These are phyloP conservation scores for Paralichthys olivaceus DNA, from an alignment of 2,113 vertebrate species.

Conservation along the genomic window DNA sequence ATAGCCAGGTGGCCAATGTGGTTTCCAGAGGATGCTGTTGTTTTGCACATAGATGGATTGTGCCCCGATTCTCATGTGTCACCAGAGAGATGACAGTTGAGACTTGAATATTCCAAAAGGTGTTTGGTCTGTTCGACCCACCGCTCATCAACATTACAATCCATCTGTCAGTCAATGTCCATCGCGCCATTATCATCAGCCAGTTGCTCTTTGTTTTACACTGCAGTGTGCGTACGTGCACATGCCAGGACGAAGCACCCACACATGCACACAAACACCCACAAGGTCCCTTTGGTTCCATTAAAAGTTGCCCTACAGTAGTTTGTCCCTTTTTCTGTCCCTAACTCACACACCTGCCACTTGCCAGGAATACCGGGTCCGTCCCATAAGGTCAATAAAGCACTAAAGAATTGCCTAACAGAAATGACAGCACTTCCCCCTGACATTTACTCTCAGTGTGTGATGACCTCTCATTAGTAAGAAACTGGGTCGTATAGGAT, in stretches of 20 bases:
- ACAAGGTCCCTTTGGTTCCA: conserved; percentile 73
- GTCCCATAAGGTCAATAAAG: conserved; percentile 78
- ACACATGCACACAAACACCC: conserved; percentile 34
- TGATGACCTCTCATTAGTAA: conserved; percentile 79
- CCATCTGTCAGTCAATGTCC: conserved; percentile 61
- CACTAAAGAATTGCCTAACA: conserved; percentile 63
- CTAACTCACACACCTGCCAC: conserved; percentile 72
- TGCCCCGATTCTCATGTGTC: conserved; percentile 51
- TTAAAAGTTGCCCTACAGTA: conserved; percentile 81
- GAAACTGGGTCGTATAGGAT: conserved; percentile 75
- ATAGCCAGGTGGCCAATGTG: conserved; percentile 72
- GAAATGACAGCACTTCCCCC: conserved; percentile 67
- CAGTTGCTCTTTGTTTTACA: conserved; percentile 34
- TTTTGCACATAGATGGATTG: conserved; percentile 53
- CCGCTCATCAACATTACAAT: conserved; percentile 62
- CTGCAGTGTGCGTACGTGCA: background rate
- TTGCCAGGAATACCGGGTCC: conserved; percentile 55
- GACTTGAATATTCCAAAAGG: conserved; percentile 61
- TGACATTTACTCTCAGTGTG: conserved; percentile 58
- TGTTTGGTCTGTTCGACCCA: conserved; percentile 39
- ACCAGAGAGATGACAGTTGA: conserved; percentile 55
- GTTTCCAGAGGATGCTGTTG: conserved; percentile 53
- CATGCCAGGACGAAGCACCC: conserved; percentile 7
- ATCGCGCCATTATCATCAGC: conserved; percentile 41
- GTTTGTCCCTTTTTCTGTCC: conserved; percentile 61